Evolutionary conservation across 2,888 invertebrate species (phyloP), one percentile per base, ranked within the genome.

Genomic region (Mystacides longicornis): DNA sequence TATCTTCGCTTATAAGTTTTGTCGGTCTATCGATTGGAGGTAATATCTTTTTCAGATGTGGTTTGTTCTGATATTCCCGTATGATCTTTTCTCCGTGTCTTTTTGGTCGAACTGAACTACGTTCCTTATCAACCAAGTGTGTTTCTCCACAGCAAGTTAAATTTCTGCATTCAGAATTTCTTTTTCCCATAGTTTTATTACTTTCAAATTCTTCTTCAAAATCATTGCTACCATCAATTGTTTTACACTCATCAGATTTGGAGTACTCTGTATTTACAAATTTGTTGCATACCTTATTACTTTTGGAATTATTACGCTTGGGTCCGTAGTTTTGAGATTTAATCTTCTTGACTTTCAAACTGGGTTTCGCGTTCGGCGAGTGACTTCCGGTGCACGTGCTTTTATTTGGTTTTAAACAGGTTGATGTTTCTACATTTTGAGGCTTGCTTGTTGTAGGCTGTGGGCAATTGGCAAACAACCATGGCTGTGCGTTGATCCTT

Each of bases 11-110:
- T 18, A 43, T 21, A 16, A 47, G 27, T 43, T 49, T 51, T 14
- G 33, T 18, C 9, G 27, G 37, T 47, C 50, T 31, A 23, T 58
- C 54, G 18, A 58, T 23, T 5, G 58, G 58, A 14, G 58, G 58
- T 4, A 58, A 23, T 3, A 48, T 46, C 3, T 37, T 37, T 37
- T 37, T 37, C 37, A n/a, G 37, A 14, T 37, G 37, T 37, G 14
- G 37, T 14, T 37, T 37, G 14, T 14, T 37, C 3, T 16, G n/a
- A 37, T 37, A 14, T 14, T 37, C 37, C 16, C 52, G 37, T 2
- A 20, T 27, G 14, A 55, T 33, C 20, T 46, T 52, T 46, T 46
- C 16, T 7, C 37, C 47, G 16, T 48, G 22, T 16, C 23, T 22
- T 48, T 48, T 37, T 4, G 37, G 37, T 4, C 37, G 37, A 37